Evolutionary conservation across 2,888 invertebrate species (phyloP).

Genomic region (Cantharis flavilabris): DNA sequence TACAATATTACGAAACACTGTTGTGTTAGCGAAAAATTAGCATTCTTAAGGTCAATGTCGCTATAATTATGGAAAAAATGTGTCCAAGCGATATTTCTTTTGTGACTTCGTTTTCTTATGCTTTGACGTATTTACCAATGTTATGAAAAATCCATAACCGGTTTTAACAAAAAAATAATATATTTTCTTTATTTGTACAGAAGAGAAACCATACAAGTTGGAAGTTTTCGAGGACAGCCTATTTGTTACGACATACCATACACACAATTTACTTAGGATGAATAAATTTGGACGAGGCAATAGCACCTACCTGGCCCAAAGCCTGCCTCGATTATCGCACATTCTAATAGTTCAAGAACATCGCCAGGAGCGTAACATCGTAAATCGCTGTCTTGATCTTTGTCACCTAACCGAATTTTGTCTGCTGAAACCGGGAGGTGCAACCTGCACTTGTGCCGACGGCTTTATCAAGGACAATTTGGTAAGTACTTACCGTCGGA

Average conservation of each 20-base stretch:
- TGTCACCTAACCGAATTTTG: conserved; percentile 70
- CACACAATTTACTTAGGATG: conserved; percentile 66
- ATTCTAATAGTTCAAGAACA: conserved; percentile 70
- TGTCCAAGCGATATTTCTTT: not conserved
- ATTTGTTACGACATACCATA: conserved; percentile 68
- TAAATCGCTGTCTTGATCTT: conserved; percentile 64
- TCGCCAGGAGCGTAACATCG: conserved; percentile 63
- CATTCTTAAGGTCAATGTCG: not conserved
- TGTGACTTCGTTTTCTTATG: not conserved
- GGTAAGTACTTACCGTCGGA: conserved; percentile 38
- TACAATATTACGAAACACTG: not conserved
- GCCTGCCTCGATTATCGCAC: conserved; percentile 64
- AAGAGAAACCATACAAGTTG: conserved; percentile 70
- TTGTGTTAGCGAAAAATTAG: not conserved
- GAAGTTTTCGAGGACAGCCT: conserved; percentile 76
- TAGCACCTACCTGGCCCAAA: conserved; percentile 61
- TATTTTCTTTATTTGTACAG: conserved; percentile 36
- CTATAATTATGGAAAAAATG: not conserved
- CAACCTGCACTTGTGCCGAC: conserved; percentile 52
- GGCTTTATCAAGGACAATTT: conserved; percentile 51
- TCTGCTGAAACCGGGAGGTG: conserved; percentile 49
- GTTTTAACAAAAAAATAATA: not conserved
- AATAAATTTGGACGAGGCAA: conserved; percentile 69
- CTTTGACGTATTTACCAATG: not conserved
- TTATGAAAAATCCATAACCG: not conserved